Conservation (phyloP, 2,113 vertebrate species). For the Microtus richardsoni region DNA sequence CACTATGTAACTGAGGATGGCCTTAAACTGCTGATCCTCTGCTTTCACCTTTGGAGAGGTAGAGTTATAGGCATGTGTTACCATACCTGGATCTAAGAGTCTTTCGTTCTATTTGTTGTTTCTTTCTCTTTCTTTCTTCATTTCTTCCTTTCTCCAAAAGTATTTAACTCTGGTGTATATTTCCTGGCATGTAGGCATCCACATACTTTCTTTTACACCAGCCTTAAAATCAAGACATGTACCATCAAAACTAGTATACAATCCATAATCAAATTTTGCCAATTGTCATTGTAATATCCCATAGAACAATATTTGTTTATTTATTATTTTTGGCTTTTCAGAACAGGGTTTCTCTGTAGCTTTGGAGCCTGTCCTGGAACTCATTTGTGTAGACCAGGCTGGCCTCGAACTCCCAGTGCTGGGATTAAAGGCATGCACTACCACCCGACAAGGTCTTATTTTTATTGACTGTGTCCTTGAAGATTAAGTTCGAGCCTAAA, state of each 20-base stretch:
- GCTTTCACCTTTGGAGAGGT: background rate
- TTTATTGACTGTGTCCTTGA: slow-evolving; percentile 22
- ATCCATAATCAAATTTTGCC: background rate
- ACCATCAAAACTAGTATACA: background rate
- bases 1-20: too few species aligned
- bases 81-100: background rate
- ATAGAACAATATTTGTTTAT: background rate
- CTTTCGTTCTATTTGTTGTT: background rate
- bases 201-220: background rate
- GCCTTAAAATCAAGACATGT: slow-evolving; percentile 20
- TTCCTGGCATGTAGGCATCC: background rate
- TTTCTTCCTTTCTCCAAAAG: too few species aligned
- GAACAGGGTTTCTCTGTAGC: too few species aligned
- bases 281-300: background rate
- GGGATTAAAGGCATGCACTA: too few species aligned
- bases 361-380: too few species aligned
- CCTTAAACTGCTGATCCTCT: background rate
- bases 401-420: too few species aligned
- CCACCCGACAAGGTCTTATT: background rate
- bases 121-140: too few species aligned
- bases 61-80: background rate
- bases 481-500: background rate
- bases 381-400: too few species aligned
- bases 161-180: background rate
- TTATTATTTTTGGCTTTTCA: too few species aligned